phyloP scores from a whole-genome alignment of 2,888 invertebrate species.

The Hirtodrosophila confusa region DNA sequence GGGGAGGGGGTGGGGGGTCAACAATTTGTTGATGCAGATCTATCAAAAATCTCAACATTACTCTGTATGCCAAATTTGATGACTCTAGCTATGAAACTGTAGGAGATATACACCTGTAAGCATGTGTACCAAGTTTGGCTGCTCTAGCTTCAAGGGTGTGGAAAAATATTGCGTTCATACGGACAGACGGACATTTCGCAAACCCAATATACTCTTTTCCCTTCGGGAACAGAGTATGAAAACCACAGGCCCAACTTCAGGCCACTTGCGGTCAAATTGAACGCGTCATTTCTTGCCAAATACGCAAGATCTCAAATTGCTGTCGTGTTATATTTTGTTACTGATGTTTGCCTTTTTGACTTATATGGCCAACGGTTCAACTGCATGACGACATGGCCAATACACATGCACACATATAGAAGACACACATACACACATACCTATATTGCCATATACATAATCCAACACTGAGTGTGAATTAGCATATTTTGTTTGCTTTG shows the following conservation, averaged over 20 bases:
- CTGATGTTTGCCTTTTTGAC: conserved; percentile 25
- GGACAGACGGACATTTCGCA: too few relatives aligned
- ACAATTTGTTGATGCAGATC: too few relatives aligned
- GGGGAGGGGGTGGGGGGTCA: too few relatives aligned
- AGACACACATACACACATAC: conserved; percentile 15
- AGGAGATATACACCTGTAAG: too few relatives aligned
- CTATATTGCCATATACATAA: conserved; percentile 38
- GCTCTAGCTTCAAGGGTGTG: too few relatives aligned
- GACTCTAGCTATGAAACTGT: too few relatives aligned
- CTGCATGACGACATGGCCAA: conserved; percentile 63
- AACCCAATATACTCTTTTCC: too few relatives aligned
- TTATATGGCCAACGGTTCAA: conserved; percentile 44
- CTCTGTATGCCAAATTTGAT: too few relatives aligned
- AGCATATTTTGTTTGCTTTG: conserved; percentile 72
- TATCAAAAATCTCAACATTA: too few relatives aligned
- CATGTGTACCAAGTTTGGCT: too few relatives aligned
- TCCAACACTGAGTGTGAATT: conserved; percentile 51
- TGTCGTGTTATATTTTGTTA: conserved; percentile 14
- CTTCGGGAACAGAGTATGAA: too few relatives aligned
- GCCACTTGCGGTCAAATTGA: conserved; percentile 51
- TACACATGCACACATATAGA: conserved; percentile 21
- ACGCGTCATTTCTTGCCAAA: conserved; percentile 51
- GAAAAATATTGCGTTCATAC: too few relatives aligned
- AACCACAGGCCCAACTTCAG: conserved; percentile 39
- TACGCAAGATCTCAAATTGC: conserved; percentile 29